Percentiles rank a stretch among this genome's conserved stretches.
Conservation (phyloP, 1,140 invertebrate species). For the Hycleus cichorii region DNA sequence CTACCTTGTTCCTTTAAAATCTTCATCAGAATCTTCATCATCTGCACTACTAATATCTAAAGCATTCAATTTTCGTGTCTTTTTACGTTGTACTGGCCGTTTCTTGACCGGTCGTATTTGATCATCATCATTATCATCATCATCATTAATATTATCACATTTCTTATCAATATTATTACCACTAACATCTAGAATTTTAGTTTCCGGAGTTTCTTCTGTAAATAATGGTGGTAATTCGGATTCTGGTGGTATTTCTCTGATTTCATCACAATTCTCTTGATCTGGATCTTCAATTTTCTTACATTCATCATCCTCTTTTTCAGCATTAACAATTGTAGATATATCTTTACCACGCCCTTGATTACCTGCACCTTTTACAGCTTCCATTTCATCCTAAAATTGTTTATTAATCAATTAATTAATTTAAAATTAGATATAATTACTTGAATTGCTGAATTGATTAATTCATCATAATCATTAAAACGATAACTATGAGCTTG, state of each 20-base stretch:
- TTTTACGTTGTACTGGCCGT: constrained; percentile 49
- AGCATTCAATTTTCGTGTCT: constrained; percentile 68
- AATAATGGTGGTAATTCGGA: not conserved
- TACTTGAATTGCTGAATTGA: constrained; percentile 78
- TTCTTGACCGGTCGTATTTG: constrained; percentile 39
- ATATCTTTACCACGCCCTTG: constrained; percentile 84
- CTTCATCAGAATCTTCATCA: constrained; percentile 70
- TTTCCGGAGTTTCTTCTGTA: constrained; percentile 16
- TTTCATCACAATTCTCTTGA: constrained; percentile 30
- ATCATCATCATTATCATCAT: constrained; percentile 25
- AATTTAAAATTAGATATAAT: not conserved
- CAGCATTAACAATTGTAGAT: constrained; percentile 76
- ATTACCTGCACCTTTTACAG: constrained; percentile 66
- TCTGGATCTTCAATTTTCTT: constrained; percentile 29
- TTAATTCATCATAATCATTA: constrained; percentile 90
- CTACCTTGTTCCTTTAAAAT: constrained; percentile 62
- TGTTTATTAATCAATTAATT: not conserved
- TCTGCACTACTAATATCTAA: constrained; percentile 75
- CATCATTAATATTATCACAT: not conserved
- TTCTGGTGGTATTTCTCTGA: constrained; percentile 38
- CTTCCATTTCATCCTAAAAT: constrained; percentile 56
- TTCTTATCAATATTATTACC: not conserved
- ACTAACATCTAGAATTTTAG: not conserved
- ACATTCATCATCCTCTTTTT: constrained; percentile 59
- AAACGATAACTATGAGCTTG: constrained; percentile 75